Base-by-base conservation (phyloP, 2,113 vertebrate species). In the Cnemophilus loriae region DNA sequence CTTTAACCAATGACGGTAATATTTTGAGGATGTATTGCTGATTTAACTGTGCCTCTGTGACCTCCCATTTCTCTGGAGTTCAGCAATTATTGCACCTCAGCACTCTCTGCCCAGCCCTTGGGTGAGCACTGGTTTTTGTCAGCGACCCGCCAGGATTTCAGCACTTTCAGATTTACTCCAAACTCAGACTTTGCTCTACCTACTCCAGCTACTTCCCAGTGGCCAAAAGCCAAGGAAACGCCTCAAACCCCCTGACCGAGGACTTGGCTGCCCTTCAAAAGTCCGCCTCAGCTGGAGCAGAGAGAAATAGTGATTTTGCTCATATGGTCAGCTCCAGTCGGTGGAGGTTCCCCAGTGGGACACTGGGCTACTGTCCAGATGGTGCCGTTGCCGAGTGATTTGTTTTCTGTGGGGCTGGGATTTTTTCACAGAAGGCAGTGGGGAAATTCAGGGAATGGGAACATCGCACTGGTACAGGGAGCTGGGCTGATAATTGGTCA, bases 231-330 rank as follows among this genome's bases (percentile, higher is more conserved):
- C 87, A 77, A 74, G 39, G 63, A 84, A 64, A 81, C 1, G 0
- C 18, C 68, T 42, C 59, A 89, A 69, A 39, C 6, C 46, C 42
- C 42, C 50, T 87, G 50, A 55, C 60, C 0, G 0, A 74, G 22
- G 46, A 23, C 14, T 89, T 89, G 84, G 78, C 65, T 10, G 9
- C 60, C 52, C 60, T 95, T 94, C 65, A 71, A n/a, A 94, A 87
- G 47, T 68, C 70, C 22, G 28, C 77, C 69, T 87, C 69, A 89
- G 84, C 55, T 91, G 60, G 30, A 86, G 41, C 63, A 86, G 53
- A 88, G 44, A 50, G 57, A 76, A 88, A 73, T 4, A 68, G 79
- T 80, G 86, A 46, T 78, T 82, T 80, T 81, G 20, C 33, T 87
- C 33, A 30, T n/a, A 44, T 0, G 8, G 56, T 55, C 84, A 75